Evolutionary conservation across 2,113 vertebrate genomes (phyloP).

Genomic region (Petrocephalus zakoni): DNA sequence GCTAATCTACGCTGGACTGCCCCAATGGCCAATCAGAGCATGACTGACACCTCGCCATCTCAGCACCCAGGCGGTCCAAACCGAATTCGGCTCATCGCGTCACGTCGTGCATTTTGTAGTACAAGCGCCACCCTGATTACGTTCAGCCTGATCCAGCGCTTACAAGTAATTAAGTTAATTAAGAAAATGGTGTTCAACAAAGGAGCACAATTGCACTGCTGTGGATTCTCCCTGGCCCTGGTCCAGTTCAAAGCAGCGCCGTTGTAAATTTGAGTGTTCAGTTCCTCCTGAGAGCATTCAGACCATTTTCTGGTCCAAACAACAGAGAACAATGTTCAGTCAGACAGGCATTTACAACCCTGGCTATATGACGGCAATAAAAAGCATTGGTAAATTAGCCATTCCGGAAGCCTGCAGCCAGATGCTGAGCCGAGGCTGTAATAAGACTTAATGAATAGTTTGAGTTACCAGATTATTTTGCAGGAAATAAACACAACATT

Average conservation of each 20-base stretch:
- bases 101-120: neutral
- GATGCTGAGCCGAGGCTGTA: conserved; percentile 58
- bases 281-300: conserved; percentile 33
- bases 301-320: conserved; percentile 32
- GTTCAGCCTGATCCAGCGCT: neutral
- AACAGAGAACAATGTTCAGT: conserved; percentile 54
- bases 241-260: neutral
- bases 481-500: conserved; percentile 65
- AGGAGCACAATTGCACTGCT: neutral
- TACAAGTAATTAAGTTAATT: neutral
- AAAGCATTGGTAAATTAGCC: conserved; percentile 61
- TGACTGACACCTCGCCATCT: neutral
- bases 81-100: neutral
- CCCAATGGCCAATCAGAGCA: conserved; percentile 44
- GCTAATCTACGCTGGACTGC: conserved; percentile 45
- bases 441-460: conserved; percentile 64
- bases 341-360: conserved; percentile 68
- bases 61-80: neutral
- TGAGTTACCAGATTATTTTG: conserved; percentile 58
- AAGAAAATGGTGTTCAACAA: neutral
- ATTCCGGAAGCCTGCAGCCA: conserved; percentile 58
- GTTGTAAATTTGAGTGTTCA: conserved; percentile 33
- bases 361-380: conserved; percentile 68
- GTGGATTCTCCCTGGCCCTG: neutral
- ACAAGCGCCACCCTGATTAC: neutral